Conservation (phyloP, 30 jellyfish, hydroid and myxozoan species). For the Aurelia aurita region DNA sequence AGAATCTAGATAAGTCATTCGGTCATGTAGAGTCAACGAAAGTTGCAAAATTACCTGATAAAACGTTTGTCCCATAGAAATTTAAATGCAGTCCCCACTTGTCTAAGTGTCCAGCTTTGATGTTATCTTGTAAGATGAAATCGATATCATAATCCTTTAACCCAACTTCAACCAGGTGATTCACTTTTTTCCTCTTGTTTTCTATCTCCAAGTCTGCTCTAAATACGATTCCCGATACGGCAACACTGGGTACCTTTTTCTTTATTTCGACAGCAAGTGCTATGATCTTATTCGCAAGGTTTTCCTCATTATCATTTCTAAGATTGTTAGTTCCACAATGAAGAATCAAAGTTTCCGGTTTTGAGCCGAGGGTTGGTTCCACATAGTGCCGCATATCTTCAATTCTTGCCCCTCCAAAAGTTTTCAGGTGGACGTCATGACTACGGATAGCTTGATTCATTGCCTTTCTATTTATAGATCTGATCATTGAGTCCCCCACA, state of each 20-base stretch:
- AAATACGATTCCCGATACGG: conserved; percentile 35
- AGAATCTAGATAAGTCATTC: no score
- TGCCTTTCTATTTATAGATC: conserved; percentile 5
- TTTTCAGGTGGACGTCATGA: conserved; percentile 22
- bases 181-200: conserved; percentile 14
- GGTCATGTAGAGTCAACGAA: no score
- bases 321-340: conserved; percentile 37
- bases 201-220: conserved; percentile 30
- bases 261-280: conserved; percentile 33
- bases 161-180: conserved; percentile 20
- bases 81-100: conserved; percentile 39
- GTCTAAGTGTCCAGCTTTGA: conserved; percentile 21
- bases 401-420: conserved; percentile 44
- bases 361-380: conserved; percentile 31
- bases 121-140: conserved; percentile 26
- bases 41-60: no score
- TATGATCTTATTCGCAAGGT: conserved; percentile 30
- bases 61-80: conserved; percentile 18
- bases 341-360: conserved; percentile 25
- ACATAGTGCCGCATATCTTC: conserved; percentile 40
- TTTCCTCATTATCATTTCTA: conserved; percentile 23
- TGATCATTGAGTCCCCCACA: conserved; percentile 57
- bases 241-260: conserved; percentile 1
- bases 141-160: conserved; percentile 21
- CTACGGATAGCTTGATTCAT: conserved; percentile 32